Conservation (phyloP, 2,113 vertebrate species). For the Penelope pileata region DNA sequence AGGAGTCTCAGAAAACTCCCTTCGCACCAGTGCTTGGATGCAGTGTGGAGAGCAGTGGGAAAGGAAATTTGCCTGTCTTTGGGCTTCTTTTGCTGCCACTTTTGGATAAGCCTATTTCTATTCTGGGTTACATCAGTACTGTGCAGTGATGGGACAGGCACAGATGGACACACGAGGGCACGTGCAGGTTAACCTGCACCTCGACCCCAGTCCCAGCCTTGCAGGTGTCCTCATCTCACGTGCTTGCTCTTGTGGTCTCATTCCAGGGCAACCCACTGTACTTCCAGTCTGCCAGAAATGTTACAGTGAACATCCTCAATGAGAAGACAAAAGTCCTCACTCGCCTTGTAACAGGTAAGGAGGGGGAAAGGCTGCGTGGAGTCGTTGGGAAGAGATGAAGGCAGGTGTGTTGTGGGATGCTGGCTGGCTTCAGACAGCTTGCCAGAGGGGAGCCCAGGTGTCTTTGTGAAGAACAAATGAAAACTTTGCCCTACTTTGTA, state of each 20-base stretch:
- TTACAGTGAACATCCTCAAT: conserved; percentile 95
- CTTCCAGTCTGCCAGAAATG: conserved; percentile 96
- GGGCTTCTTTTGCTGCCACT: too few species aligned
- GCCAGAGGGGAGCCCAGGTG: not conserved
- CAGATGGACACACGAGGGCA: not conserved
- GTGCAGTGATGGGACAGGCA: not conserved
- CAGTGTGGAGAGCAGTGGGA: not conserved
- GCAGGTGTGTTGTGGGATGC: not conserved
- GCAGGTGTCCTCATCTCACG: not conserved
- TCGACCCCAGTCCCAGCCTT: not conserved
- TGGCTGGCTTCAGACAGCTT: not conserved
- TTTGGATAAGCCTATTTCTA: not conserved
- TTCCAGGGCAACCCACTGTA: conserved; percentile 92
- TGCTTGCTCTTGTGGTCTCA: conserved; percentile 34
- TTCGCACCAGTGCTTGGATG: not conserved
- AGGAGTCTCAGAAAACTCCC: not conserved
- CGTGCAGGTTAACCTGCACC: not conserved
- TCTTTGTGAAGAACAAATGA: not conserved
- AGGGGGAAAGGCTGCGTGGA: not conserved
- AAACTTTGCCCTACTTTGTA: not conserved
- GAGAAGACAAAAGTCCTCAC: conserved; percentile 92
- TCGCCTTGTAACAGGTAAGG: conserved; percentile 93
- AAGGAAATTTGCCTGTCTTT: not conserved
- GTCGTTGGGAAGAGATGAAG: not conserved
- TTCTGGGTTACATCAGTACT: not conserved